Conservation (phyloP, 2,888 invertebrate species). For the Diplolepis rosae region DNA sequence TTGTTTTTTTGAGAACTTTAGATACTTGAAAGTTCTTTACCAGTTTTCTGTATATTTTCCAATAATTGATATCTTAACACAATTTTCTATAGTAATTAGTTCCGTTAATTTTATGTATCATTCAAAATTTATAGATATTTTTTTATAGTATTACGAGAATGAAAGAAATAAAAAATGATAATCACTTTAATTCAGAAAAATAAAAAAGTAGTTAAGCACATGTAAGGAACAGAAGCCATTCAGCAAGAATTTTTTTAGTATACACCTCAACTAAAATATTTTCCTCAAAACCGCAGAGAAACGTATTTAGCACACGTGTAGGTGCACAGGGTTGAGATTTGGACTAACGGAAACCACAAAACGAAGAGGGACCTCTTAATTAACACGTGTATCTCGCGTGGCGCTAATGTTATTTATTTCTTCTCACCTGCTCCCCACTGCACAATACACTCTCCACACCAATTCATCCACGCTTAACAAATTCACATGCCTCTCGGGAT, state of each 20-base stretch:
- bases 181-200: too few relatives aligned
- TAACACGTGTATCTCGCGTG: constrained; percentile 30
- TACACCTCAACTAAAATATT: constrained; percentile 8
- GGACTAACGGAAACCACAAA: constrained; percentile 17
- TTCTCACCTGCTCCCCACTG: background rate
- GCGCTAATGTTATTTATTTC: constrained; percentile 22
- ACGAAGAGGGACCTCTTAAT: constrained; percentile 15
- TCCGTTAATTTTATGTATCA: too few relatives aligned
- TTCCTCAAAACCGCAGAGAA: constrained; percentile 4
- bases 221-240: background rate
- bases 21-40: too few relatives aligned
- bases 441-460: constrained; percentile 12
- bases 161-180: too few relatives aligned
- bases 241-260: constrained; percentile 4
- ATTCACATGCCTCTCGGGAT: constrained; percentile 22
- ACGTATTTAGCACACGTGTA: constrained; percentile 14
- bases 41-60: too few relatives aligned
- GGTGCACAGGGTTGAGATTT: constrained; percentile 2
- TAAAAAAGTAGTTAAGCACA: background rate
- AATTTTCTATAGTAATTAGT: too few relatives aligned
- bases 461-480: constrained; percentile 4
- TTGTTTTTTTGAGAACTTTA: background rate
- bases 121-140: too few relatives aligned
- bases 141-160: too few relatives aligned
- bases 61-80: too few relatives aligned